Base-by-base conservation (phyloP, 2,113 vertebrate species). In the Protobothrops mucrosquamatus region DNA sequence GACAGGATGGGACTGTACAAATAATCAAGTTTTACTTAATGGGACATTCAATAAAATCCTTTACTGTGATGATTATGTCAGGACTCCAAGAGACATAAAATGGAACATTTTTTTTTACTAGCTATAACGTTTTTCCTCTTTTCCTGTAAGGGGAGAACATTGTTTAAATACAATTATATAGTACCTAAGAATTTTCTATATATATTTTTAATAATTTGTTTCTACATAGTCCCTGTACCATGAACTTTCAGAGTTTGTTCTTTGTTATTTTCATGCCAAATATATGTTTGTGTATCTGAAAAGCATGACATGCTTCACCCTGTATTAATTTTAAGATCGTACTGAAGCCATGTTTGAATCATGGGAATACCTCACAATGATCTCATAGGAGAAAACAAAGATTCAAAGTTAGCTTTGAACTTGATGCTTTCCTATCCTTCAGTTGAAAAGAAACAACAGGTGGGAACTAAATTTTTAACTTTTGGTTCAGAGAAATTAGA, bases 361-460 rank as follows among this genome's bases (percentile, higher is more conserved):
- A 92, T 24, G 64, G 94, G 51, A 89, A 95, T 95, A 93, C 86
- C 89, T 96, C 94, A 92, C 94, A 94, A 95, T 8, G 0, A 93
- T 95, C 91, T 96, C n/a, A 4, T 69, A 94, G 93, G 94, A 95
- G 54, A 95, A 96, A 93, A 93, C 91, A 95, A 96, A 94, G 94
- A 92, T 81, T 89, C 20, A 91, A 95, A 92, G 94, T 94, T 95
- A 94, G 94, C 95, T 97, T 96, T 97, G 95, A 96, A 96, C 88
- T 87, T 89, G 43, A 87, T 86, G 95, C 89, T 89, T 95, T 95
- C 93, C 92, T 96, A 96, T 95, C 91, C 90, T 11, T 7, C 95
- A 97, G 96, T 96, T 96, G 94, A 96, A 95, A 91, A 91, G 93
- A 93, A 94, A 93, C n/a, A 93, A 94, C 97, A 97, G 95, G 95